Evolutionary conservation across 2,888 invertebrate species (phyloP).

Genomic region (Coenonympha glycerion): DNA sequence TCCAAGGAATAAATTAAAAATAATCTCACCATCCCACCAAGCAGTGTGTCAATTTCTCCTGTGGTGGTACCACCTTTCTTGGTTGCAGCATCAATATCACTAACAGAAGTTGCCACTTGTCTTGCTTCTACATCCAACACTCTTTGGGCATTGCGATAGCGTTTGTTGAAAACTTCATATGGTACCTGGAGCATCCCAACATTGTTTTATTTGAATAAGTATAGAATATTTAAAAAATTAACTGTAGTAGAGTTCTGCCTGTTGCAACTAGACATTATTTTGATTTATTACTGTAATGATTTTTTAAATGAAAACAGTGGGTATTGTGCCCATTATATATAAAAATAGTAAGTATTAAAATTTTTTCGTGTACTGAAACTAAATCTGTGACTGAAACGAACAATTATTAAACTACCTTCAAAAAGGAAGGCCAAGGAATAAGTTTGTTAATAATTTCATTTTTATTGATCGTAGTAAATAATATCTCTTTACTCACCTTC

Average conservation of each 20-base stretch:
- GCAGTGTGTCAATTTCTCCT: slow-evolving; percentile 84
- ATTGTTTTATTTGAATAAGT: background rate
- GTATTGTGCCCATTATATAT: no score
- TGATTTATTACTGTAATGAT: no score
- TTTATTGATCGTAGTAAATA: background rate
- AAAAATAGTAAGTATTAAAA: no score
- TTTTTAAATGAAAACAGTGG: no score
- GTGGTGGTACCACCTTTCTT: slow-evolving; percentile 63
- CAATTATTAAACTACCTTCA: no score
- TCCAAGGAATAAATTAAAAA: background rate
- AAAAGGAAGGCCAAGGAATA: background rate
- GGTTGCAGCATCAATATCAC: slow-evolving; percentile 86
- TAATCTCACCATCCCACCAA: slow-evolving; percentile 84
- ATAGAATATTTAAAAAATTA: no score
- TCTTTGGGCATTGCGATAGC: slow-evolving; percentile 96
- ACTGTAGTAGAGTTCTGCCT: no score
- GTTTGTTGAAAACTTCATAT: slow-evolving; percentile 98
- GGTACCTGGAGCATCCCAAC: slow-evolving; percentile 87
- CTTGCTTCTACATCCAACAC: slow-evolving; percentile 94
- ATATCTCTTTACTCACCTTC: slow-evolving; percentile 77
- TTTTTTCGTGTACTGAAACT: no score
- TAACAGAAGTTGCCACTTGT: slow-evolving; percentile 86
- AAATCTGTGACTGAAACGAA: no score
- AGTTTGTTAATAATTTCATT: background rate
- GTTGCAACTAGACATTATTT: no score